These are phyloP conservation scores for Rhagium mordax DNA, from an alignment of 2,888 invertebrate species.

Conservation along the genomic window DNA sequence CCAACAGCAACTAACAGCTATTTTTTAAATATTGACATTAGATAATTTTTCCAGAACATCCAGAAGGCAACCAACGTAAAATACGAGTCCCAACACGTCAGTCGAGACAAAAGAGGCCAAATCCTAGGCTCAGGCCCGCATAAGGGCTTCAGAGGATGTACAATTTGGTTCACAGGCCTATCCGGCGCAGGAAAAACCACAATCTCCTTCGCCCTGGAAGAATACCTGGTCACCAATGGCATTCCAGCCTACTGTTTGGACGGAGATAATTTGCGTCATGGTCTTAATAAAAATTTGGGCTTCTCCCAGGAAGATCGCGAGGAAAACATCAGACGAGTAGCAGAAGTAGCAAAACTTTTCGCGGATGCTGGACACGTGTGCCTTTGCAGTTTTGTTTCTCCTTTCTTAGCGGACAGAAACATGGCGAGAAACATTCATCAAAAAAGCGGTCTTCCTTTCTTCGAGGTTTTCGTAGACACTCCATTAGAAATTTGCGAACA, in stretches of 20 bases:
- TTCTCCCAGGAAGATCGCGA: conserved; percentile 93
- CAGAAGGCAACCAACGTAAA: conserved; percentile 87
- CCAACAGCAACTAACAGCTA: no score
- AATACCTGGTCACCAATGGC: conserved; percentile 86
- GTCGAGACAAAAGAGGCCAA: conserved; percentile 90
- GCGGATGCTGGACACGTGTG: conserved; percentile 97
- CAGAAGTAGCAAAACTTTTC: conserved; percentile 98
- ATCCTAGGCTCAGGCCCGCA: conserved; percentile 81
- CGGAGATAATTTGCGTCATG: conserved; percentile 93
- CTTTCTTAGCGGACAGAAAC: conserved; percentile 92
- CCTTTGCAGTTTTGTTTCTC: conserved; percentile 96
- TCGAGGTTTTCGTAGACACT: conserved; percentile 95
- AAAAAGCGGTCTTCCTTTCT: conserved; percentile 87
- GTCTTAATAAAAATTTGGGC: conserved; percentile 94
- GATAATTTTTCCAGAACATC: conserved; percentile 70
- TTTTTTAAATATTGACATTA: no score
- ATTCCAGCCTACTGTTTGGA: conserved; percentile 96
- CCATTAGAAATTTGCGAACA: conserved; percentile 93
- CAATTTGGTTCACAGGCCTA: conserved; percentile 94
- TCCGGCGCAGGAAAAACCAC: conserved; percentile 97
- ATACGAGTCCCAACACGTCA: conserved; percentile 93
- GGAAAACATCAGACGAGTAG: conserved; percentile 96
- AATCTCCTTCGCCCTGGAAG: conserved; percentile 95
- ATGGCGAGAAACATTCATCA: conserved; percentile 91
- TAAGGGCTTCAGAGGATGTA: conserved; percentile 93